Conservation (phyloP, 2,888 invertebrate genomes). For the Eristalis tenax region DNA sequence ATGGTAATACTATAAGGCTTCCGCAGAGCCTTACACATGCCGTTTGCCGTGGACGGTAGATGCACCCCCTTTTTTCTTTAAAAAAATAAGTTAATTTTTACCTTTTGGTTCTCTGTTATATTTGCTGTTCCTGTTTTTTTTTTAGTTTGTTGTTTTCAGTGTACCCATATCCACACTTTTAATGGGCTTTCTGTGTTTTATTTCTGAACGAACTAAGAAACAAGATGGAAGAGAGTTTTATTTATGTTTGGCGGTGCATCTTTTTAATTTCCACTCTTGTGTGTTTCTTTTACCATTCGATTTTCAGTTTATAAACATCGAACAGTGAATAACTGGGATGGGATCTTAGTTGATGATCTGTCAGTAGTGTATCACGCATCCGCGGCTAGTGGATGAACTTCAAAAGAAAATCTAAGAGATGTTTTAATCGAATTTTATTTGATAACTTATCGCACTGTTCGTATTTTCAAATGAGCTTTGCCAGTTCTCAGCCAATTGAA, state of each 20-base stretch:
- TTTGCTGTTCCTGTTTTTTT: slow-evolving; percentile 41
- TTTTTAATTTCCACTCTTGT: slow-evolving; percentile 65
- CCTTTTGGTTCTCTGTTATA: slow-evolving; percentile 31
- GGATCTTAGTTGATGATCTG: slow-evolving; percentile 7
- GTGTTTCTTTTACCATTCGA: slow-evolving; percentile 33
- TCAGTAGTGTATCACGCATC: not conserved
- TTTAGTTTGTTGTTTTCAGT: slow-evolving; percentile 66
- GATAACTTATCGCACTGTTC: slow-evolving; percentile 64
- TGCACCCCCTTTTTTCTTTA: slow-evolving; percentile 41
- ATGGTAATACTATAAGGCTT: slow-evolving; percentile 39
- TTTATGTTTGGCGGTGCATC: slow-evolving; percentile 72
- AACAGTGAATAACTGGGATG: slow-evolving; percentile 35
- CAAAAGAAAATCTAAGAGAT: slow-evolving; percentile 63
- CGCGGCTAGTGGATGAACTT: slow-evolving; percentile 28
- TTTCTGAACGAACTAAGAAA: slow-evolving; percentile 60
- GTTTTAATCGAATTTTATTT: slow-evolving; percentile 64
- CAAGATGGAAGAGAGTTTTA: slow-evolving; percentile 70
- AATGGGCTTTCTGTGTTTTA: slow-evolving; percentile 72
- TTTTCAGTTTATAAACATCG: slow-evolving; percentile 60
- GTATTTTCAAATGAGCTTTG: slow-evolving; percentile 52
- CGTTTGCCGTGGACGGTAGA: slow-evolving; percentile 25
- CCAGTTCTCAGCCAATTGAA: slow-evolving; percentile 57
- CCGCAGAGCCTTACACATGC: slow-evolving; percentile 38
- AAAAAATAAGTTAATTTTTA: slow-evolving; percentile 16
- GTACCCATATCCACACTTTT: slow-evolving; percentile 72